Conservation (phyloP, 2,113 vertebrate genomes). For the Cyprinodon variegatus region DNA sequence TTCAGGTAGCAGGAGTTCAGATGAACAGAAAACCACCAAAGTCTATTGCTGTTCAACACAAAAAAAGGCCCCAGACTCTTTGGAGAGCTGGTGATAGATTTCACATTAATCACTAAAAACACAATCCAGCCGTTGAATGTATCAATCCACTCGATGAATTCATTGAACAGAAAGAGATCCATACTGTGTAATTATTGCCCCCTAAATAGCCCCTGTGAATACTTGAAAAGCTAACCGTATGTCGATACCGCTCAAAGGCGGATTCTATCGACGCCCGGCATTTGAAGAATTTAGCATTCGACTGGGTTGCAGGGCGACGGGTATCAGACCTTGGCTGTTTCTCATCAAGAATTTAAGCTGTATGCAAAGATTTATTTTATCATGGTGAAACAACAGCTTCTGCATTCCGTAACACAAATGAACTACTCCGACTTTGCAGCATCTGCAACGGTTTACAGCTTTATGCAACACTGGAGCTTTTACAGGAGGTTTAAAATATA, state of each 20-base stretch:
- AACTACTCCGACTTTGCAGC: neutral
- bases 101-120: conserved; percentile 47
- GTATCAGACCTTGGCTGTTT: conserved; percentile 49
- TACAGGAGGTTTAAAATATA: neutral
- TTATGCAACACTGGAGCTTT: neutral
- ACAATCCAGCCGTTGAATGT: conserved; percentile 39
- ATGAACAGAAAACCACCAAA: conserved; percentile 7
- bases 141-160: conserved; percentile 60
- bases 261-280: conserved; percentile 49
- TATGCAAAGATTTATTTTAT: neutral
- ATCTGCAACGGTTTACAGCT: neutral
- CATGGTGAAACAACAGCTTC: neutral
- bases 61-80: neutral
- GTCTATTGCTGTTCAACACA: conserved; percentile 3
- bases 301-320: conserved; percentile 60
- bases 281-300: conserved; percentile 59
- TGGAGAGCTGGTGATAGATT: conserved; percentile 41
- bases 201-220: conserved; percentile 72
- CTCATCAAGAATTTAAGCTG: conserved; percentile 21
- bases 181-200: conserved; percentile 70
- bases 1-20: conserved; percentile 1
- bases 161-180: conserved; percentile 64
- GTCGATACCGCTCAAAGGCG: conserved; percentile 66
- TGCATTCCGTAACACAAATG: neutral
- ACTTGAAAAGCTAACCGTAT: conserved; percentile 69